phyloP scores from a whole-genome alignment of 2,113 vertebrate genomes.

The Leiothrix lutea region DNA sequence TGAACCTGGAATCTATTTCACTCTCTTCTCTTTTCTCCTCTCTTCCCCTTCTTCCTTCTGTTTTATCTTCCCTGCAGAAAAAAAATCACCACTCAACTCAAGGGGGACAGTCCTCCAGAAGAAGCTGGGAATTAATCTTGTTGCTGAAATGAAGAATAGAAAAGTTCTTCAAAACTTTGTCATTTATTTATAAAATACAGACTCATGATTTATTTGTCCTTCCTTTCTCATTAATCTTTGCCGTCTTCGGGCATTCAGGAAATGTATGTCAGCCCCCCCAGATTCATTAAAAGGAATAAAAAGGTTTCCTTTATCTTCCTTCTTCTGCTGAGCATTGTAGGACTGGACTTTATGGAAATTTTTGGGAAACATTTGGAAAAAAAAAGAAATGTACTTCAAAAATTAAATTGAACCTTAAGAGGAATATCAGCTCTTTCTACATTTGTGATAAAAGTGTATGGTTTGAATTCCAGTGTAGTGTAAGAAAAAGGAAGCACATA shows the following conservation, averaged over 20 bases:
- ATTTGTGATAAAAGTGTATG: neutral
- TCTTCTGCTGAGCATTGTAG: neutral
- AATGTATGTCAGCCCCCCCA: neutral
- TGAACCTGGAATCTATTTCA: neutral
- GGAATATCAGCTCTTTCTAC: neutral
- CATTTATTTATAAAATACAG: neutral
- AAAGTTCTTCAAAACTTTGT: conserved; percentile 19
- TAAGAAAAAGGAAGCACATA: neutral
- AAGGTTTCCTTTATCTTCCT: neutral
- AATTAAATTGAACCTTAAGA: neutral
- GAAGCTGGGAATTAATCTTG: neutral
- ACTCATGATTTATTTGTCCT: neutral
- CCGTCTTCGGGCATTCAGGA: neutral
- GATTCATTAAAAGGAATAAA: neutral
- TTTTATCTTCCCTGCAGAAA: neutral
- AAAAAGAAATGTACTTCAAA: neutral
- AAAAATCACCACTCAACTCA: neutral
- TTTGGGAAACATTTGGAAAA: neutral
- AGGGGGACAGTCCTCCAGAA: neutral
- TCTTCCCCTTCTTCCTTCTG: neutral
- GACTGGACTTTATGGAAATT: neutral
- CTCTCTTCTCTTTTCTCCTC: neutral
- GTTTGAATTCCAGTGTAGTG: neutral
- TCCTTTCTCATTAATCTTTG: neutral
- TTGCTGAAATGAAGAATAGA: neutral